Conservation (phyloP, 2,797 vertebrate genomes). For the Falco cherrug region DNA sequence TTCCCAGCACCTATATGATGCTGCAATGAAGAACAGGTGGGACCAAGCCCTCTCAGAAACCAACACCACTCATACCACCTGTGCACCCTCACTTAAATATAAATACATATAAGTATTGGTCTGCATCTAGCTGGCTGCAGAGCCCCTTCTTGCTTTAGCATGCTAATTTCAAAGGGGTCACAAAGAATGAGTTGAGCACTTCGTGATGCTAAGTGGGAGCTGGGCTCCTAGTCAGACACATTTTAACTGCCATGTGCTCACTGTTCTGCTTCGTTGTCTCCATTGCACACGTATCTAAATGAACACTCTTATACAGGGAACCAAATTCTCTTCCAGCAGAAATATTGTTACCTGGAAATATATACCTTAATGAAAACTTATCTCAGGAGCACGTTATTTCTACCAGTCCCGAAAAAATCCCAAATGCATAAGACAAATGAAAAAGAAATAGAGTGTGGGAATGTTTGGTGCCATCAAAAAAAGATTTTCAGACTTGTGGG, state of each 20-base stretch:
- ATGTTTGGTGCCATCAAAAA: neutral
- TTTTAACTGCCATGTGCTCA: neutral
- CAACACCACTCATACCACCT: accelerated
- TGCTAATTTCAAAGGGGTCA: neutral
- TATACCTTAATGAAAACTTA: conserved; percentile 22
- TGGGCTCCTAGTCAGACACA: neutral
- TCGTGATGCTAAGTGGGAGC: neutral
- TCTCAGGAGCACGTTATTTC: neutral
- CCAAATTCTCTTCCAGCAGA: conserved; percentile 5
- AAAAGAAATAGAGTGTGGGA: neutral
- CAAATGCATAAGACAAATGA: neutral
- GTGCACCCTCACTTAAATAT: neutral
- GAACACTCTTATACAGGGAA: neutral
- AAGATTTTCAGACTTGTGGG: neutral
- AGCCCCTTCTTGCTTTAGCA: neutral
- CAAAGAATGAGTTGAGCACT: neutral
- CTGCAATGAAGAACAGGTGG: neutral
- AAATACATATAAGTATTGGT: neutral
- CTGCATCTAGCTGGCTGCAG: neutral
- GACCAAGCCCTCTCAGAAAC: neutral
- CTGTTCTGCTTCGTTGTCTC: neutral
- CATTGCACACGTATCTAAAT: neutral
- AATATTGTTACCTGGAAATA: conserved; percentile 21
- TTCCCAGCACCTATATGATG: neutral
- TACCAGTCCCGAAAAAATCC: conserved; percentile 5